phyloP scores from a whole-genome alignment of 2,113 vertebrate genomes.

The Chascanopsetta lugubris region DNA sequence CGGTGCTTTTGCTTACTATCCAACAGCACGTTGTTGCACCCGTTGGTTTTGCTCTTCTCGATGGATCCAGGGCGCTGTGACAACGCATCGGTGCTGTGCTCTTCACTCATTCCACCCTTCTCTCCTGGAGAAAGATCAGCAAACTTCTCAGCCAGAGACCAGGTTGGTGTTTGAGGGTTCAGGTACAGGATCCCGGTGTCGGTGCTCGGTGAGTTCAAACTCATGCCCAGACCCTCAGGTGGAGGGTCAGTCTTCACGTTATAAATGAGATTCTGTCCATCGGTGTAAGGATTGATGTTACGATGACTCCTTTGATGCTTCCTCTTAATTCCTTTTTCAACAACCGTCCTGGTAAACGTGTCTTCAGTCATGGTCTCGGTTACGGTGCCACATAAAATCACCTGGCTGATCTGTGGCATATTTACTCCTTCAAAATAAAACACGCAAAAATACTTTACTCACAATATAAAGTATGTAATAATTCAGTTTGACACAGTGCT shows the following conservation, averaged over 20 bases:
- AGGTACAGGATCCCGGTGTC: slow-evolving; percentile 58
- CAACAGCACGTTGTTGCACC: slow-evolving; percentile 1
- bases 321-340: slow-evolving; percentile 33
- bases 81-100: background rate
- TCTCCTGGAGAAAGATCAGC: slow-evolving; percentile 39
- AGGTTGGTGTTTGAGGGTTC: slow-evolving; percentile 63
- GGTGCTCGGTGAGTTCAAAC: slow-evolving; percentile 16
- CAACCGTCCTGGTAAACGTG: slow-evolving; percentile 20
- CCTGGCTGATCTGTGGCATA: background rate
- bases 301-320: slow-evolving; percentile 43
- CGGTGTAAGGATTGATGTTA: background rate
- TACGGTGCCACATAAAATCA: background rate
- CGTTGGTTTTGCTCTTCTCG: slow-evolving; percentile 1
- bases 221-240: background rate
- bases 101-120: slow-evolving; percentile 8
- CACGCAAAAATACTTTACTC: too few species aligned
- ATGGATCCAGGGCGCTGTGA: background rate
- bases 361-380: slow-evolving; percentile 47
- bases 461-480: background rate
- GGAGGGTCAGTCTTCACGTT: slow-evolving; percentile 1
- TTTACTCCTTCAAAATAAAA: too few species aligned
- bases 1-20: background rate
- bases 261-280: slow-evolving; percentile 21
- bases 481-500: background rate
- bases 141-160: slow-evolving; percentile 59